Percentiles rank a stretch among this genome's conserved stretches.
These are phyloP conservation scores for Cavia porcellus DNA, from an alignment of 2,113 vertebrate genomes.

Conservation along the genomic window DNA sequence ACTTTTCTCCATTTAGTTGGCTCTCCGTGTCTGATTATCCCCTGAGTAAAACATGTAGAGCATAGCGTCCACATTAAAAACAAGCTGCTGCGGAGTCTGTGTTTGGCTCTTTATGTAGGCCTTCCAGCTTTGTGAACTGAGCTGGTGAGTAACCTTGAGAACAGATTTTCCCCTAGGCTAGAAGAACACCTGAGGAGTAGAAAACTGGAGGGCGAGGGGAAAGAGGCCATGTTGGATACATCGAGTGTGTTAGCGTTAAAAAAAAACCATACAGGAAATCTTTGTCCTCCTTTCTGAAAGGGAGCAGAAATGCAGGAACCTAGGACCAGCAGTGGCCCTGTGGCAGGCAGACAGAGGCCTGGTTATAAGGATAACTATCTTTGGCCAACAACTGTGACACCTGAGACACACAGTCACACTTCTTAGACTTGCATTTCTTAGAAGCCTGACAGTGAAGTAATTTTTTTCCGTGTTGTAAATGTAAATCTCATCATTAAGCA, in stretches of 20 bases:
- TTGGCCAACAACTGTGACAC: not conserved
- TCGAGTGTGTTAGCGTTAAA: too few species aligned
- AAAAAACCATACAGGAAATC: not conserved
- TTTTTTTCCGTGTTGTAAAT: conserved; percentile 5
- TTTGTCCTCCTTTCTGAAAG: not conserved
- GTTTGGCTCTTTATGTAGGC: not conserved
- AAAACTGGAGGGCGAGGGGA: not conserved
- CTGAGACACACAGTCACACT: not conserved
- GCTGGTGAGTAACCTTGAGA: not conserved
- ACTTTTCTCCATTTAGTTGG: not conserved
- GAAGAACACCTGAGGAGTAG: not conserved
- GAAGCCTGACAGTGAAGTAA: not conserved
- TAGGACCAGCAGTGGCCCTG: not conserved
- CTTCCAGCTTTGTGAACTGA: not conserved
- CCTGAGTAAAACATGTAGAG: not conserved
- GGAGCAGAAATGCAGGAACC: not conserved
- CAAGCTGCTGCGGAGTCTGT: not conserved
- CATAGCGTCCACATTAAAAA: not conserved
- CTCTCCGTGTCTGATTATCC: not conserved
- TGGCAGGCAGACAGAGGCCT: not conserved
- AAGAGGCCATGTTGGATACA: not conserved
- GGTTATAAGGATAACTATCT: not conserved
- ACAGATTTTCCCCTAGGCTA: not conserved
- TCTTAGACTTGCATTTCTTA: not conserved
- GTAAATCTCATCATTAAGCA: conserved; percentile 2